phyloP scores from a whole-genome alignment of 2,113 vertebrate species.

The Maccullochella peelii region DNA sequence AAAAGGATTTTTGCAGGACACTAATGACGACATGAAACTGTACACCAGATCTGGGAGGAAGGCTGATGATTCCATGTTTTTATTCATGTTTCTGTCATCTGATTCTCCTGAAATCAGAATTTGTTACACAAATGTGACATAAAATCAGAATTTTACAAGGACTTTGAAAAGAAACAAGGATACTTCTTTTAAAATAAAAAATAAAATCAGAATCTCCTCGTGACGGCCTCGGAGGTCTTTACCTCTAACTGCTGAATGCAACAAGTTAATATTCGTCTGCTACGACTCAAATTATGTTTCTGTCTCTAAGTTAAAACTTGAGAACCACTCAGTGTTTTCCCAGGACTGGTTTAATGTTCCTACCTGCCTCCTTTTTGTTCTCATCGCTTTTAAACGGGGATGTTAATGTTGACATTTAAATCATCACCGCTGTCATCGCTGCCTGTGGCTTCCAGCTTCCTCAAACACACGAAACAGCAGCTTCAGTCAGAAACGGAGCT shows the following conservation, averaged over 20 bases:
- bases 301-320: not conserved
- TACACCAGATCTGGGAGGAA: constrained; percentile 45
- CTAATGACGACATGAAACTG: constrained; percentile 7
- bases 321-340: constrained; percentile 34
- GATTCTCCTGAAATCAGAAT: not conserved
- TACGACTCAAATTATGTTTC: not conserved
- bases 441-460: constrained; percentile 70
- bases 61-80: constrained; percentile 18
- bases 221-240: not conserved
- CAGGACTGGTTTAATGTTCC: constrained; percentile 35
- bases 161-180: too few species aligned
- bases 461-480: constrained; percentile 37
- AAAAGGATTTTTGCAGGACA: constrained; percentile 53
- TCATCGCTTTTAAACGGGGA: constrained; percentile 19
- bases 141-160: too few species aligned
- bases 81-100: not conserved
- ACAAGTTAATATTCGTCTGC: not conserved
- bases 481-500: not conserved
- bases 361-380: constrained; percentile 6
- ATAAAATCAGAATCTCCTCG: not conserved
- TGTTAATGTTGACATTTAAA: constrained; percentile 31
- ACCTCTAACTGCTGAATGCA: not conserved
- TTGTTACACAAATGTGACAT: not conserved
- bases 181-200: too few species aligned
- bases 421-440: constrained; percentile 65